These are phyloP conservation scores for Neostethus bicornis DNA, from an alignment of 2,797 vertebrate species.

Conservation along the genomic window DNA sequence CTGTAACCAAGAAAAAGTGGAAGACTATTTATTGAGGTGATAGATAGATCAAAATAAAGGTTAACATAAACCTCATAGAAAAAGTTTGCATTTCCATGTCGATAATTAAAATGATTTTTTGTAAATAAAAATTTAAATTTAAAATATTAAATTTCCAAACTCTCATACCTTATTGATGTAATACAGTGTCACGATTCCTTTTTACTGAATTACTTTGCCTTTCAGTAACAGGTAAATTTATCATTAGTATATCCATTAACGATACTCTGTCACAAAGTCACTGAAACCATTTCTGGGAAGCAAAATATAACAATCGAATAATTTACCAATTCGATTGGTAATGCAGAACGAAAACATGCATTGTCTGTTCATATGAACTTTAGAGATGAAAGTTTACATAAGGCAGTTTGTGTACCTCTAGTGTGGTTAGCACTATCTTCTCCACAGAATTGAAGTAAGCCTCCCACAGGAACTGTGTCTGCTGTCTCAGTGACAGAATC, in stretches of 20 bases:
- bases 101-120: neutral
- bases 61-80: neutral
- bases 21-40: neutral
- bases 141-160: no score
- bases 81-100: neutral
- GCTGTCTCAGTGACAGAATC: constrained; percentile 98
- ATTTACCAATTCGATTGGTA: no score
- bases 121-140: no score
- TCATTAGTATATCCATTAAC: no score
- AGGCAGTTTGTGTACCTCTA: constrained; percentile 87
- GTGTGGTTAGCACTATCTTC: constrained; percentile 97
- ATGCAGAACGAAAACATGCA: no score
- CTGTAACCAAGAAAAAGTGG: neutral
- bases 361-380: neutral
- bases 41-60: neutral
- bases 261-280: no score
- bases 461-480: constrained; percentile 99
- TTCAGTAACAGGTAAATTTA: no score
- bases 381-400: neutral
- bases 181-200: no score
- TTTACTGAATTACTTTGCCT: no score
- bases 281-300: no score
- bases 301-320: no score
- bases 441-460: constrained; percentile 99
- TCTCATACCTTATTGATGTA: no score